These are phyloP conservation scores for Caranx ignobilis DNA, from an alignment of 2,113 vertebrate genomes.

Conservation along the genomic window DNA sequence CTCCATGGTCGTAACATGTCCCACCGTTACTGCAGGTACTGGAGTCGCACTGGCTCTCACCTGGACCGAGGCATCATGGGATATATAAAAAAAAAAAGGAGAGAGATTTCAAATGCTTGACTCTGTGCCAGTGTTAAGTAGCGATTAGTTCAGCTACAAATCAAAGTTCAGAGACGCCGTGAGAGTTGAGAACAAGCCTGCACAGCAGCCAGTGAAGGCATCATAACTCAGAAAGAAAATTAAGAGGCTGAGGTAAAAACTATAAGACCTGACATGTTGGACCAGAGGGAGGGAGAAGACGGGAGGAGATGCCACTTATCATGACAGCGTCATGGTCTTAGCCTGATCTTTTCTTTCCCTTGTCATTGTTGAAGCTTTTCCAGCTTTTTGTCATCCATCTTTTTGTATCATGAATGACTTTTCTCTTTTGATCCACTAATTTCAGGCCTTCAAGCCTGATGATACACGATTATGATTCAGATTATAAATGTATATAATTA, in stretches of 20 bases:
- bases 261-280: slow-evolving; percentile 39
- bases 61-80: slow-evolving; percentile 70
- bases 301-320: background rate
- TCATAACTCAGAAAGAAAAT: background rate
- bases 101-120: slow-evolving; percentile 21
- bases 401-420: too few relatives aligned
- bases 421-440: too few relatives aligned
- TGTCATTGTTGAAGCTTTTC: background rate
- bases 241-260: slow-evolving; percentile 19
- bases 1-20: slow-evolving; percentile 92
- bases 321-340: background rate
- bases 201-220: slow-evolving; percentile 14
- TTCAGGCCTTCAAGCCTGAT: too few relatives aligned
- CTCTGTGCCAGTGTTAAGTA: background rate
- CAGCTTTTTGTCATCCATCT: slow-evolving; percentile 6
- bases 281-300: background rate
- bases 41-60: slow-evolving; percentile 94
- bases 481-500: too few relatives aligned
- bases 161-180: background rate
- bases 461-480: too few relatives aligned
- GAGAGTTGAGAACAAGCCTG: slow-evolving; percentile 18
- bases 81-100: slow-evolving; percentile 2
- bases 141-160: background rate
- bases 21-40: slow-evolving; percentile 94
- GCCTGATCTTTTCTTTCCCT: background rate